phyloP scores from a whole-genome alignment of 2,888 invertebrate species.

The Caenorhabditis virilis region DNA sequence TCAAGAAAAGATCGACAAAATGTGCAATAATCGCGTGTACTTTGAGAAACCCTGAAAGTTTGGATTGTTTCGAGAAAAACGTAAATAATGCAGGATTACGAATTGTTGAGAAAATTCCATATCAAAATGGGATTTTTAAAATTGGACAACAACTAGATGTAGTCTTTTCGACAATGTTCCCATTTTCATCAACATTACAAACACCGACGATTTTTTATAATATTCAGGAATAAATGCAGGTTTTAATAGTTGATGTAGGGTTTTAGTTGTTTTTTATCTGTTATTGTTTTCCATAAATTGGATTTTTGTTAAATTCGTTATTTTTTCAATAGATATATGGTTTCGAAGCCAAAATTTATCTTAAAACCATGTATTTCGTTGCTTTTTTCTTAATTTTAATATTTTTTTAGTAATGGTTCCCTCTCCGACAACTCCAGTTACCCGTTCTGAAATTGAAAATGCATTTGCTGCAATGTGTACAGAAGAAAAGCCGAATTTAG shows the following conservation, averaged over 20 bases:
- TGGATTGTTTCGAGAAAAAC: constrained; percentile 32
- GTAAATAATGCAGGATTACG: neutral
- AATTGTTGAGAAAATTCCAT: constrained; percentile 10
- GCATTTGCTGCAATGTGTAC: constrained; percentile 44
- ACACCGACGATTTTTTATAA: constrained; percentile 45
- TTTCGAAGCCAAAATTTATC: no score
- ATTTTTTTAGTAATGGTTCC: constrained; percentile 24
- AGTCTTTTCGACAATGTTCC: constrained; percentile 20
- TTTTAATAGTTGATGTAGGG: neutral
- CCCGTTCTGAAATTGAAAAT: constrained; percentile 44
- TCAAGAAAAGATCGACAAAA: constrained; percentile 15
- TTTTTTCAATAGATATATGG: neutral
- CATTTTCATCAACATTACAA: constrained; percentile 39
- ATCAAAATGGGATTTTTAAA: constrained; percentile 12
- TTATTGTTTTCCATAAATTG: neutral
- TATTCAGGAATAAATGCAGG: constrained; percentile 10
- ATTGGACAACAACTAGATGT: neutral
- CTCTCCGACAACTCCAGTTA: constrained; percentile 32
- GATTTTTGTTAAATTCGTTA: neutral
- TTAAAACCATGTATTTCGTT: no score
- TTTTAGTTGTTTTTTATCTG: neutral
- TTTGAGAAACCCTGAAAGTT: constrained; percentile 42
- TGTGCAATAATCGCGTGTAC: constrained; percentile 47
- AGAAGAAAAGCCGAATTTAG: constrained; percentile 34
- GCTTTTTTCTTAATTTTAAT: neutral